Percentiles rank a stretch among this genome's conserved stretches.
These are phyloP conservation scores for Sinocyclocheilus maitianheensis DNA, from an alignment of 2,113 vertebrate genomes.

Conservation along the genomic window DNA sequence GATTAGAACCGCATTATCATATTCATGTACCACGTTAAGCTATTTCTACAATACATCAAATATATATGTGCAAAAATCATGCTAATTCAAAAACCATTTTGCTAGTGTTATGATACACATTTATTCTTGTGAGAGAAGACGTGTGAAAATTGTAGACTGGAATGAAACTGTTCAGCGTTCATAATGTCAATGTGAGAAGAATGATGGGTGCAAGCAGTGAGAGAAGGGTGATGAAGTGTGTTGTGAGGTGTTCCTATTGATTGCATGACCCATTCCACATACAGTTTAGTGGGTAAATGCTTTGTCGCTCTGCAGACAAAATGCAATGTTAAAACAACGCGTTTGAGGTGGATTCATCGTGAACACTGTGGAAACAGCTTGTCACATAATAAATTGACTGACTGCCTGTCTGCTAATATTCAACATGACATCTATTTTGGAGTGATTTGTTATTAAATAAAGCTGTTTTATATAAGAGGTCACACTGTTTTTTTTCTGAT, in stretches of 20 bases:
- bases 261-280: conserved; percentile 1
- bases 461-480: not conserved
- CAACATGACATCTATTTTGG: not conserved
- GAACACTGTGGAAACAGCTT: not conserved
- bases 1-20: not conserved
- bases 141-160: not conserved
- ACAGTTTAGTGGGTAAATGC: not conserved
- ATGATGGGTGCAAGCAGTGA: conserved; percentile 1
- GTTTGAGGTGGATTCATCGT: not conserved
- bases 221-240: conserved; percentile 2
- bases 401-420: not conserved
- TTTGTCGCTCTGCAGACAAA: not conserved
- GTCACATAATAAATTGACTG: not conserved
- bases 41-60: not conserved
- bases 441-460: not conserved
- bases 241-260: not conserved
- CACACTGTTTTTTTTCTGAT: not conserved
- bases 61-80: not conserved
- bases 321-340: not conserved
- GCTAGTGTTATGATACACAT: not conserved
- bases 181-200: conserved; percentile 12
- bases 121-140: not conserved
- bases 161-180: not conserved
- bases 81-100: not conserved
- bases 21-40: not conserved